Base-by-base conservation (phyloP, 2,113 vertebrate species). In the Psilopogon haemacephalus region DNA sequence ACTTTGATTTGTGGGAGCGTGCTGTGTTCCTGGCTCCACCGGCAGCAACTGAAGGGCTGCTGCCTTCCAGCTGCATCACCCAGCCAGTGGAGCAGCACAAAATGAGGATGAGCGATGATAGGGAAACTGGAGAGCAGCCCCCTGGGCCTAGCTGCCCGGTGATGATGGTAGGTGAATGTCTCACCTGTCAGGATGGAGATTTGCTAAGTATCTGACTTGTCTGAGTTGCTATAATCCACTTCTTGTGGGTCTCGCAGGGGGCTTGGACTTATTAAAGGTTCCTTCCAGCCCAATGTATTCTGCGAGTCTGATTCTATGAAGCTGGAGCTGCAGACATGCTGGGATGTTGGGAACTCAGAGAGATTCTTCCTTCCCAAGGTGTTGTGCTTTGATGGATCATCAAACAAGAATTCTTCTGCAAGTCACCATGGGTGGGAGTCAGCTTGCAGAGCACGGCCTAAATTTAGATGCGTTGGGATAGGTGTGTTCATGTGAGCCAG, bases 261-360 rank as follows among this genome's bases (percentile, higher is more conserved):
- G 48, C 23, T 50, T 50, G 23, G 48, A 13, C 48, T 50, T 50
- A 23, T 50, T 24, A 50, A 50, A 50, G 23, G 48, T 12, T 50
- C 48, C 48, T 24, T 50, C 23, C 48, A 24, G 12, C 23, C 12
- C 48, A 50, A 14, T 26, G 23, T 24, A 50, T 50, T 50, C 48
- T 50, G 23, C 26, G 23, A 26, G 48, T 26, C 48, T 50, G 9
- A 54, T 90, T 19, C 17, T 6, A 27, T 35, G 55, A 59, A 73
- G 72, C 0, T 38, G 7, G 15, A 80, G 7, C 33, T 75, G 27
- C 74, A 62, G 69, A 15, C 0, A 0, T 6, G 8, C 8, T 82
- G 67, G 37, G 37, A 15, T 77, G n/a, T 38, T 68, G 42, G 18
- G 62, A 86, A 74, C 3, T 11, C 32, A 15, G 8, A 63, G 56